Evolutionary conservation across 2,113 vertebrate genomes (phyloP), one percentile per base, ranked within the genome.

Genomic region (Proterorhinus semilunaris): DNA sequence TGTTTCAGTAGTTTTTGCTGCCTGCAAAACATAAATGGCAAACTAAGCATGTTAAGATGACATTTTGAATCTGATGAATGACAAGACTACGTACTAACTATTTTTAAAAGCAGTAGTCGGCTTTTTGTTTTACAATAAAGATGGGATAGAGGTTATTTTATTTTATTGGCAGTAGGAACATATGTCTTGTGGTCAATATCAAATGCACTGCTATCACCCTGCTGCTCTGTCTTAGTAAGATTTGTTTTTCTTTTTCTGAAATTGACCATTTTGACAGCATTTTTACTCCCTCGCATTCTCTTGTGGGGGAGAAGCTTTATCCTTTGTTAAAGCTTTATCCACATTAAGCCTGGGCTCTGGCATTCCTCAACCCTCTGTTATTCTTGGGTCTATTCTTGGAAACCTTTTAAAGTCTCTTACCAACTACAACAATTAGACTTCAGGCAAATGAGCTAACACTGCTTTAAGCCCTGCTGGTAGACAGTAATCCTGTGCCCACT

Each of bases 401-500:
- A 85, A 78, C 83, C 45, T 65, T 69, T 65, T 42, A 89, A 89
- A 90, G 82, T 76, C 80, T 83, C 87, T 89, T 91, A 89, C 27
- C 36, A 74, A 55, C 72, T 89, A 89, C 89, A 86, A 76, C 84
- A 83, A 87, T 90, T 89, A 91, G 70, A 66, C 66, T 63, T 82
- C 72, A 75, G 59, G 71, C 36, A 64, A 65, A 50, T 65, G 44
- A 64, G n/a, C 65, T 57, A 74, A 67, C 52, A 17, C 44, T 69
- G 75, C 69, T 83, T 77, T 75, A 78, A 78, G 73, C 64, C 75
- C 44, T 65, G 52, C 65, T 68, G 71, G 69, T 85, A 79, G 68
- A 66, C 62, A 66, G 61, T 82, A 79, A 84, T 75, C 77, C 63
- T 50, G 11, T 6, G 12, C 73, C 72, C 55, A 65, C 82, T 74